Conservation (phyloP, 1,140 invertebrate genomes). For the Gryon sp. region DNA sequence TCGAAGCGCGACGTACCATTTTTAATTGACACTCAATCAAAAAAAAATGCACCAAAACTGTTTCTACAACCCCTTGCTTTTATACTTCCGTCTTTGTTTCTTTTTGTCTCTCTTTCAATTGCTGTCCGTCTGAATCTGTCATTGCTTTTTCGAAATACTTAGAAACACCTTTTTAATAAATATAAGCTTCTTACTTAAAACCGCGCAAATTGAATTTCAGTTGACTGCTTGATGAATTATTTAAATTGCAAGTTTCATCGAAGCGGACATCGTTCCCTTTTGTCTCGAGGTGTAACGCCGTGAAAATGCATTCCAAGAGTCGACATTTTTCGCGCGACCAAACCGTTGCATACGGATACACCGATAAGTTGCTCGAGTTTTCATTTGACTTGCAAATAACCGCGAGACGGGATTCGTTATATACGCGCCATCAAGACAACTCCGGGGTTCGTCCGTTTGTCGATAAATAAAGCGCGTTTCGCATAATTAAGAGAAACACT, state of each 20-base stretch:
- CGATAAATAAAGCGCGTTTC: slow-evolving; percentile 67
- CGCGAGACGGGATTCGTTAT: slow-evolving; percentile 48
- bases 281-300: slow-evolving; percentile 39
- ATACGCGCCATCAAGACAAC: slow-evolving; percentile 29
- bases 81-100: no score
- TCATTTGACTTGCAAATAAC: slow-evolving; percentile 72
- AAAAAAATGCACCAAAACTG: no score
- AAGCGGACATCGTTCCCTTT: slow-evolving; percentile 27
- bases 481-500: slow-evolving; percentile 68
- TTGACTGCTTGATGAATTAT: slow-evolving; percentile 43
- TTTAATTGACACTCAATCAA: slow-evolving; percentile 49
- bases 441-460: slow-evolving; percentile 33
- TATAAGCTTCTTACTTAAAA: slow-evolving; percentile 22
- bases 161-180: slow-evolving; percentile 31
- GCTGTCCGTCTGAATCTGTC: no score
- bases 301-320: slow-evolving; percentile 46
- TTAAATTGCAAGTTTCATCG: slow-evolving; percentile 23
- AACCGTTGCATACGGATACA: slow-evolving; percentile 58
- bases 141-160: background rate
- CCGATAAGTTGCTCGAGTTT: slow-evolving; percentile 67
- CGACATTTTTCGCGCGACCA: slow-evolving; percentile 46
- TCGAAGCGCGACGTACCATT: slow-evolving; percentile 8
- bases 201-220: slow-evolving; percentile 21
- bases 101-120: no score
- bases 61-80: no score